A percentile compares a stretch with the other conserved stretches of the same genome.
Evolutionary conservation across 2,888 invertebrate species (phyloP).

Genomic region (Helleia helle): DNA sequence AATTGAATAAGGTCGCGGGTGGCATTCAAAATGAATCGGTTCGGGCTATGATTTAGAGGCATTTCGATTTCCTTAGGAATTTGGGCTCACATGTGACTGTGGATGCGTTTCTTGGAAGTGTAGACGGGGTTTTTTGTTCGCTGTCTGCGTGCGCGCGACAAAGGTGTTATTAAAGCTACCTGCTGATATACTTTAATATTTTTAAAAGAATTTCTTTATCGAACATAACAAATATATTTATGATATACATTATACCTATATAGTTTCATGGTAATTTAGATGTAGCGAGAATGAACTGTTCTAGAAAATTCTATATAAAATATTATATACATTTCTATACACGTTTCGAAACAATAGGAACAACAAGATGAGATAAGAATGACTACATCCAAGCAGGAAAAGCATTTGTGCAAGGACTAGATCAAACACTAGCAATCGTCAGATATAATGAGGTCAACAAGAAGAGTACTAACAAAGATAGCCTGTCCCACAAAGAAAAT

Average conservation of each 20-base stretch:
- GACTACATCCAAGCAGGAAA: too few relatives aligned
- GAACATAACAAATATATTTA: not conserved
- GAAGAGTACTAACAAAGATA: not conserved
- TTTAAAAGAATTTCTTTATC: conserved; percentile 9
- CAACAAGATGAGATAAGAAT: too few relatives aligned
- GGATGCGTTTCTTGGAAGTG: conserved; percentile 26
- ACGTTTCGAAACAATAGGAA: too few relatives aligned
- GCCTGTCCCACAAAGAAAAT: not conserved
- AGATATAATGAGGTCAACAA: too few relatives aligned
- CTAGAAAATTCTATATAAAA: too few relatives aligned
- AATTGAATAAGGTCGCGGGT: conserved; percentile 2
- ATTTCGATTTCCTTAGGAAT: conserved; percentile 72
- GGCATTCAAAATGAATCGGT: conserved; percentile 19
- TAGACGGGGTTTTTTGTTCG: conserved; percentile 20
- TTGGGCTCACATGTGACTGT: conserved; percentile 33
- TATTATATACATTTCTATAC: too few relatives aligned
- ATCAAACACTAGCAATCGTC: too few relatives aligned
- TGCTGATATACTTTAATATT: conserved; percentile 14
- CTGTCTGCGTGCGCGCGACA: conserved; percentile 18
- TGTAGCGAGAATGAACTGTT: too few relatives aligned
- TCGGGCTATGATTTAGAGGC: conserved; percentile 57
- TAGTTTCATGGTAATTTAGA: too few relatives aligned
- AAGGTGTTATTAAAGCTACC: conserved; percentile 19
- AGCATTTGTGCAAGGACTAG: too few relatives aligned
- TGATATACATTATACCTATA: too few relatives aligned